These are phyloP conservation scores for Apogon hyalosoma DNA, from an alignment of 2,797 vertebrate species.

Conservation along the genomic window DNA sequence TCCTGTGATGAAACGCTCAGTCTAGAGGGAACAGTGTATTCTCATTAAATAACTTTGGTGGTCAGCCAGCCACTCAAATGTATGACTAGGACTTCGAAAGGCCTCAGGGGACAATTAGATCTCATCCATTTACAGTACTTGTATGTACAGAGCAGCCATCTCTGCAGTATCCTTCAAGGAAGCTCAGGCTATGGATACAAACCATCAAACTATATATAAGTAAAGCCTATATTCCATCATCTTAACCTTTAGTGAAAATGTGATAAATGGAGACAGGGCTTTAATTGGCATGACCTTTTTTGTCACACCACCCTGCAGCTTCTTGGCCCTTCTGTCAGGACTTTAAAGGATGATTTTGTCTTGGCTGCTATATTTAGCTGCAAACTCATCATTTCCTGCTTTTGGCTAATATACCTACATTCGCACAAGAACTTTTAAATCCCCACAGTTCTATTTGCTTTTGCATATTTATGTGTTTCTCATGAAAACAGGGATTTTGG, in stretches of 20 bases:
- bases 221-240: not conserved
- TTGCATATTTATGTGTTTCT: too few relatives aligned
- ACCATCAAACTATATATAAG: not conserved
- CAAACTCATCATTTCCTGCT: not conserved
- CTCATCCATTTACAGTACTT: conserved; percentile 32
- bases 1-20: not conserved
- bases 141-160: not conserved
- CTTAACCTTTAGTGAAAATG: not conserved
- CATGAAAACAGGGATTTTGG: too few relatives aligned
- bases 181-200: not conserved
- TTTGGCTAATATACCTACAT: conserved; percentile 3
- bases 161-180: conserved; percentile 10
- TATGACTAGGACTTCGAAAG: conserved; percentile 9
- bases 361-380: conserved; percentile 15
- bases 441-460: too few relatives aligned
- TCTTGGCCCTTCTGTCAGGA: conserved; percentile 8
- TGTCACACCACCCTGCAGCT: conserved; percentile 3
- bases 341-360: conserved; percentile 8
- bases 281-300: conserved; percentile 29
- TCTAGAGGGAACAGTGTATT: conserved; percentile 8
- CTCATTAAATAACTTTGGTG: conserved; percentile 29
- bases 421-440: not conserved
- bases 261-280: conserved; percentile 17
- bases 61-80: conserved; percentile 32
- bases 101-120: conserved; percentile 30